These are phyloP conservation scores for Caenorhabditis panamensis DNA, from an alignment of 2,888 invertebrate genomes.

Conservation along the genomic window DNA sequence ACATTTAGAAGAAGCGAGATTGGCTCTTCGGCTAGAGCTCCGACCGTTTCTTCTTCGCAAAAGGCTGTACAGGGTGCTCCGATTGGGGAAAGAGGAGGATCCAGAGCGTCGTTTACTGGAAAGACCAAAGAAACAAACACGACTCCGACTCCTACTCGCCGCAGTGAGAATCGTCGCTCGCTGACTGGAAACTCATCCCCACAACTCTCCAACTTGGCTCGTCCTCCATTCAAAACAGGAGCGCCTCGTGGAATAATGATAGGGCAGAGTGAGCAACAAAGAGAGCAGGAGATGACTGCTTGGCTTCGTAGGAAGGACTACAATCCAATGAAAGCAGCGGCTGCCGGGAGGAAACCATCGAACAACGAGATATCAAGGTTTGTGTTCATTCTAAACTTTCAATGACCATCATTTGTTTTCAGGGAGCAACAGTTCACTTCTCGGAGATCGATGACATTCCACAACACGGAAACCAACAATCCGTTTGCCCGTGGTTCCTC, in stretches of 20 bases:
- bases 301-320: constrained; percentile 96
- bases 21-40: constrained; percentile 57
- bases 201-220: constrained; percentile 43
- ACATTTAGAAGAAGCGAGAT: constrained; percentile 66
- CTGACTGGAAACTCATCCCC: constrained; percentile 57
- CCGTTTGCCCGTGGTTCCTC: constrained; percentile 41
- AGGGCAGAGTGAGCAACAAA: constrained; percentile 59
- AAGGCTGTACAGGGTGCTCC: constrained; percentile 29
- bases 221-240: constrained; percentile 55
- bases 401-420: constrained; percentile 12
- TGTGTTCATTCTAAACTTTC: no score
- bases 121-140: constrained; percentile 39
- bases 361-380: constrained; percentile 55
- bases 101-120: constrained; percentile 42
- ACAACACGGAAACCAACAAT: constrained; percentile 61
- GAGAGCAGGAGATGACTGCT: constrained; percentile 91
- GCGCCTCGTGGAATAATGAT: constrained; percentile 57
- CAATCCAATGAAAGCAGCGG: constrained; percentile 94
- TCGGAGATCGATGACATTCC: constrained; percentile 70
- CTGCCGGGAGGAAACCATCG: constrained; percentile 81
- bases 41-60: constrained; percentile 59
- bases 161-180: constrained; percentile 52
- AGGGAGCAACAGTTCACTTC: constrained; percentile 65
- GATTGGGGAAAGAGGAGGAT: constrained; percentile 42
- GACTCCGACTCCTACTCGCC: constrained; percentile 38